Percentiles rank a stretch among this genome's conserved stretches.
These are phyloP conservation scores for Crematogaster levior DNA, from an alignment of 2,888 invertebrate species.

Conservation along the genomic window DNA sequence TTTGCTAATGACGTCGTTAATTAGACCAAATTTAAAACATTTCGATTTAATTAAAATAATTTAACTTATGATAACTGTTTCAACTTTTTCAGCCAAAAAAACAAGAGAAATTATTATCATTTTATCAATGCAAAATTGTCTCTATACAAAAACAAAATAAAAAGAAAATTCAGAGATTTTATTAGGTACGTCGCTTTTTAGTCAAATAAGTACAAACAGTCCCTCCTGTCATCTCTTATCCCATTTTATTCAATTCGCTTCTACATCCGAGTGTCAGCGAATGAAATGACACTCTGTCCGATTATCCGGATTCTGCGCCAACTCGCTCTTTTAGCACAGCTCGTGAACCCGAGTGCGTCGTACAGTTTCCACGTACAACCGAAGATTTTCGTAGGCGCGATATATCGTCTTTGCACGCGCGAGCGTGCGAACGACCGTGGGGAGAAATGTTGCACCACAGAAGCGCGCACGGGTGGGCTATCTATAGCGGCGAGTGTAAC, in stretches of 20 bases:
- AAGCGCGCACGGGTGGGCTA: slow-evolving; percentile 83
- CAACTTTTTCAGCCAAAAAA: not conserved
- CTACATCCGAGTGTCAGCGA: slow-evolving; percentile 8
- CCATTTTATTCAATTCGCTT: not conserved
- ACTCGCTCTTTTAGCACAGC: slow-evolving; percentile 33
- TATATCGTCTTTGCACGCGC: slow-evolving; percentile 35
- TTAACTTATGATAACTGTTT: not conserved
- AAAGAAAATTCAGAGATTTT: not conserved
- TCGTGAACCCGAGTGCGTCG: not conserved
- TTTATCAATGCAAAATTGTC: not conserved
- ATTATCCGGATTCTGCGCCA: slow-evolving; percentile 12
- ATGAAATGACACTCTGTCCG: not conserved
- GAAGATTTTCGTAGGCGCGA: slow-evolving; percentile 48
- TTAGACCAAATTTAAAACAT: not conserved
- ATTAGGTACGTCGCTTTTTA: not conserved
- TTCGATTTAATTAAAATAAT: not conserved
- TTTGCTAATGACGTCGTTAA: not conserved
- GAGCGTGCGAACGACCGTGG: slow-evolving; percentile 23
- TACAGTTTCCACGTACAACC: slow-evolving; percentile 39
- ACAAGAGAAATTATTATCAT: not conserved
- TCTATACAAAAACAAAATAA: too few species aligned
- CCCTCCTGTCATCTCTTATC: not conserved
- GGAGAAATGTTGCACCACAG: slow-evolving; percentile 75
- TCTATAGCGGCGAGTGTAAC: slow-evolving; percentile 84
- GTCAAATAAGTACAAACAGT: not conserved